Evolutionary conservation across 2,797 vertebrate genomes (phyloP).

Genomic region (Channallabes apus): DNA sequence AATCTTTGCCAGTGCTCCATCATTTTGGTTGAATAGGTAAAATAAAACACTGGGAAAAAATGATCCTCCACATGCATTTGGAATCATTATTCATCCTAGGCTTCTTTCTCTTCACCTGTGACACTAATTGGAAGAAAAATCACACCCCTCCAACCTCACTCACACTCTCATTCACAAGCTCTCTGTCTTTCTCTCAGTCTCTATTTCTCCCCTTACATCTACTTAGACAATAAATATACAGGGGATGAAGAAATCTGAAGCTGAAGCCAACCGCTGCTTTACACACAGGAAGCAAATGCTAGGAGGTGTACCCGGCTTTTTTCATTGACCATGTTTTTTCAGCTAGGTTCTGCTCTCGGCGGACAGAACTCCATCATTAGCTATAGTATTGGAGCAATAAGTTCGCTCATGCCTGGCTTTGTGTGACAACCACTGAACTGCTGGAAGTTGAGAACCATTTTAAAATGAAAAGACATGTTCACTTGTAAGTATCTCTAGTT

Average conservation of each 20-base stretch:
- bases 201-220: conserved; percentile 31
- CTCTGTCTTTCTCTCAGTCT: conserved; percentile 26
- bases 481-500: conserved; percentile 30
- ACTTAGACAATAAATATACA: conserved; percentile 47
- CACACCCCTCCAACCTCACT: conserved; percentile 40
- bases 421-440: conserved; percentile 58
- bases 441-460: conserved; percentile 57
- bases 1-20: conserved; percentile 17
- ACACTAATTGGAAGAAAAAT: conserved; percentile 63
- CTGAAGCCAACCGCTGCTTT: conserved; percentile 60
- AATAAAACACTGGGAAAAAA: conserved; percentile 55
- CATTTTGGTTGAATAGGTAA: conserved; percentile 44
- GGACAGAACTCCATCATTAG: conserved; percentile 54
- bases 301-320: conserved; percentile 45
- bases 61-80: conserved; percentile 30
- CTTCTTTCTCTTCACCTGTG: conserved; percentile 49
- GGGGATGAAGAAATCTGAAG: conserved; percentile 43
- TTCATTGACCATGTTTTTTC: conserved; percentile 40
- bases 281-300: conserved; percentile 56
- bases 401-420: conserved; percentile 47
- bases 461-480: conserved; percentile 34
- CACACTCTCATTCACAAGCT: conserved; percentile 20
- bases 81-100: conserved; percentile 60
- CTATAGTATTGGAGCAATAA: conserved; percentile 47
- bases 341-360: conserved; percentile 35